phyloP scores from a whole-genome alignment of 2,113 vertebrate species.

The Oryzias curvinotus region DNA sequence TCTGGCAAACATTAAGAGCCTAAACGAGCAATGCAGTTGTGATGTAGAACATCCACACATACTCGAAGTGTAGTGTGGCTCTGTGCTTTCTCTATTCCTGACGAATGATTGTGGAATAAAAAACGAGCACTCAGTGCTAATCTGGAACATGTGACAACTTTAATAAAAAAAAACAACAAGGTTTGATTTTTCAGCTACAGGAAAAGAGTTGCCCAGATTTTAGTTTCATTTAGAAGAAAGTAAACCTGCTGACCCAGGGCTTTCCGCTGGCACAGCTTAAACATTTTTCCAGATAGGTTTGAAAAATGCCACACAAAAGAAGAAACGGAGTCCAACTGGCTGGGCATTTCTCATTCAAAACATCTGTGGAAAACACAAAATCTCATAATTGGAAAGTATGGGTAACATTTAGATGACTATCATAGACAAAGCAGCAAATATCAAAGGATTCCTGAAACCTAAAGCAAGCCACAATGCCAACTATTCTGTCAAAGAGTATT shows the following conservation, averaged over 20 bases:
- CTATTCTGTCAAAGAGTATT: neutral
- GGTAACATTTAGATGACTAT: conserved; percentile 10
- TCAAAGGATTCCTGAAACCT: neutral
- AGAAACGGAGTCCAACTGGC: conserved; percentile 39
- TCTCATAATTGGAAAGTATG: conserved; percentile 21
- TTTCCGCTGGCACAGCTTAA: conserved; percentile 37
- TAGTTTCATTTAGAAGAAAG: conserved; percentile 46
- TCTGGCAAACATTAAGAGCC: conserved; percentile 73
- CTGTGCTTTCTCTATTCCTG: conserved; percentile 12
- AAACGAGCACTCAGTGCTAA: conserved; percentile 61
- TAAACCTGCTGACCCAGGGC: conserved; percentile 53
- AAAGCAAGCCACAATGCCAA: neutral
- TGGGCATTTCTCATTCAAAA: conserved; percentile 45
- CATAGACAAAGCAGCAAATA: conserved; percentile 1
- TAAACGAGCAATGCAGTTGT: conserved; percentile 63
- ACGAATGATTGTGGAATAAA: conserved; percentile 60
- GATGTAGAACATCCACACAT: conserved; percentile 72
- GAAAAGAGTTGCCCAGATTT: conserved; percentile 27
- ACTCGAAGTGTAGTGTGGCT: conserved; percentile 49
- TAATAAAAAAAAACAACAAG: conserved; percentile 42
- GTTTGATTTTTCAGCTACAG: conserved; percentile 36
- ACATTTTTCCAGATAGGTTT: conserved; percentile 55
- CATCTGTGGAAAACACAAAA: conserved; percentile 40
- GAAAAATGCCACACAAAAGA: conserved; percentile 60
- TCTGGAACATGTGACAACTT: conserved; percentile 44